These are phyloP conservation scores for Bucorvus abyssinicus DNA, from an alignment of 2,797 vertebrate species.

Conservation along the genomic window DNA sequence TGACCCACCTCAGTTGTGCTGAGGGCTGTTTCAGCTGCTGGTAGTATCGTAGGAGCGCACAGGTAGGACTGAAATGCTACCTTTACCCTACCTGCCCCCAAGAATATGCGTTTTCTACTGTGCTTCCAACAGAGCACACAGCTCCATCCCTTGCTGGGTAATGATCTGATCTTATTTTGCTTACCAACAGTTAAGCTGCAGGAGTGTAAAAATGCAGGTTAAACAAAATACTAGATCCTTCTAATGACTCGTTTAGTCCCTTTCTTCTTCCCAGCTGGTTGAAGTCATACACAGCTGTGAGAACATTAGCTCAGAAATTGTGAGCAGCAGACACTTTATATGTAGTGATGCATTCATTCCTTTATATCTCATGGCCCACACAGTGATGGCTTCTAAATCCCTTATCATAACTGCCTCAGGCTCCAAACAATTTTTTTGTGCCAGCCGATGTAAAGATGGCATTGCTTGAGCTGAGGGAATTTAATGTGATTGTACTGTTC, in stretches of 20 bases:
- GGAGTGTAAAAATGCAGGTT: not conserved
- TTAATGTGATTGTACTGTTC: constrained; percentile 43
- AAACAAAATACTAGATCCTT: not conserved
- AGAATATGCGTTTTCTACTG: not conserved
- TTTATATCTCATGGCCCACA: constrained; percentile 10
- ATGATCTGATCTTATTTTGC: not conserved
- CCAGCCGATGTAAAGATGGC: constrained; percentile 45
- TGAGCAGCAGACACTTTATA: not conserved
- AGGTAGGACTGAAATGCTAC: not conserved
- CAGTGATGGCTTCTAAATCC: constrained; percentile 44
- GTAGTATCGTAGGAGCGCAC: not conserved
- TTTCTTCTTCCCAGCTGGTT: not conserved
- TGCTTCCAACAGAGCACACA: not conserved
- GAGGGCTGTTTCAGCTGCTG: not conserved
- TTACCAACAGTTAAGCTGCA: not conserved
- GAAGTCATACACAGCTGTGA: constrained; percentile 14
- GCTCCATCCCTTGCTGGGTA: not conserved
- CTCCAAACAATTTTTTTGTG: constrained; percentile 42
- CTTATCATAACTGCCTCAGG: constrained; percentile 62
- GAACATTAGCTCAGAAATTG: not conserved
- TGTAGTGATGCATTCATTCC: not conserved
- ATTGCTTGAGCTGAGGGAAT: constrained; percentile 63
- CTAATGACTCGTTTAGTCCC: constrained; percentile 1
- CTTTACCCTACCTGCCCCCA: not conserved
- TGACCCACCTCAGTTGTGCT: not conserved